Evolutionary conservation across 2,113 vertebrate species (phyloP), one percentile per base, ranked within the genome.

Genomic region (Oryzias woworae): DNA sequence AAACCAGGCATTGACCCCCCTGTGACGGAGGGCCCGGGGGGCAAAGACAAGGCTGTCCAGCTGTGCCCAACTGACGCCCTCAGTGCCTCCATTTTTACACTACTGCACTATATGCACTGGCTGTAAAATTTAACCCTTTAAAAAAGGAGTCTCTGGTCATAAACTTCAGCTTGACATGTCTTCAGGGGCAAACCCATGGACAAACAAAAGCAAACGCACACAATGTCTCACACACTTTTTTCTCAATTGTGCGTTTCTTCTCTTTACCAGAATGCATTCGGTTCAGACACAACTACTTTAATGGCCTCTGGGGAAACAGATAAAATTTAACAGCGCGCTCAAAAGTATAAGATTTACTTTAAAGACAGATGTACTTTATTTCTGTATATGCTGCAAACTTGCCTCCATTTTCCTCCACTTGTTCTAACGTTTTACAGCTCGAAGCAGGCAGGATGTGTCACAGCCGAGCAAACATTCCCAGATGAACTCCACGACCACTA

Each of bases 1-100:
- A 88, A 90, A 90, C 89, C 88, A 90, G 71, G 73, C 51, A 53
- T 60, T 91, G 87, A 93, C 86, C 89, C 91, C 36, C 89, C 72
- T 70, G 57, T 82, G 75, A 88, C 76, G 74, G 69, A 80, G 36
- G 36, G 84, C 85, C 87, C 76, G 7, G 16, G 80, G 84, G 88
- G 86, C 80, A 87, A 36, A 90, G 88, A 87, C 82, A 60, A 78
- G 86, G 82, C 82, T 86, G 75, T 83, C 89, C 90, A 91, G 91
- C 90, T 91, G 90, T 87, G 82, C 75, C 82, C 71, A 77, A 67
- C 57, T 63, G 69, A 79, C 61, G 59, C 64, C 66, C 62, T 56
- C 42, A 13, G 42, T 69, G 71, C 80, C 69, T 57, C 57, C 26
- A 46, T 54, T 75, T 81, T 85, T 78, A 77, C 73, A 82, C 81